Percentiles rank a stretch among this genome's conserved stretches.
Evolutionary conservation across 2,797 vertebrate species (phyloP).

Genomic region (Mus spretus): DNA sequence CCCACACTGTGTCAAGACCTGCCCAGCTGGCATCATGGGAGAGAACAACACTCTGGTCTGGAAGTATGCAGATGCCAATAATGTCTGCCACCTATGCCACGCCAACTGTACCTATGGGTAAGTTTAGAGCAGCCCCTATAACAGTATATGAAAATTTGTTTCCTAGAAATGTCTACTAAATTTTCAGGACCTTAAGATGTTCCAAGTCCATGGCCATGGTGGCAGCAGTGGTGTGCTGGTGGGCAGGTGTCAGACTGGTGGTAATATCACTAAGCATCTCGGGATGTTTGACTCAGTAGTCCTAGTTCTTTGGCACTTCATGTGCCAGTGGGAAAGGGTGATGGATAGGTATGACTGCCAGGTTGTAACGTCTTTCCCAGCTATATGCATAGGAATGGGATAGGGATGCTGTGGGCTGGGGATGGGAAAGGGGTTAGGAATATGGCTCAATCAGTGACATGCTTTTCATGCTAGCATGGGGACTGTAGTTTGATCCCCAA

Average conservation of each 20-base stretch:
- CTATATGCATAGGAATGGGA: not conserved
- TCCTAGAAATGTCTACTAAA: rapidly evolving
- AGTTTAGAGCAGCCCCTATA: constrained; percentile 68
- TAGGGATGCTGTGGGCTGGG: not conserved
- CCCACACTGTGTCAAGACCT: constrained; percentile 92
- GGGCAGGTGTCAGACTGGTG: rapidly evolving
- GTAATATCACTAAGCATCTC: not conserved
- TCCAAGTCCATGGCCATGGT: rapidly evolving
- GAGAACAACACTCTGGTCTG: constrained; percentile 91
- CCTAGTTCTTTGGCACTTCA: rapidly evolving
- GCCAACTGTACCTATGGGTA: constrained; percentile 94
- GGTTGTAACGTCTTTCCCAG: too few species aligned
- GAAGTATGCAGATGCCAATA: constrained; percentile 91
- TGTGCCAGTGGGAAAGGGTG: not conserved
- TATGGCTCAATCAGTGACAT: not conserved
- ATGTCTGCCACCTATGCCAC: constrained; percentile 93
- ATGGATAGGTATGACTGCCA: too few species aligned
- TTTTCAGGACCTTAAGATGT: not conserved
- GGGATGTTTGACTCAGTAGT: rapidly evolving
- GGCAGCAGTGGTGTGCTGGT: rapidly evolving
- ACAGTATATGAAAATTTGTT: not conserved
- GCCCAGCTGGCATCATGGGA: constrained; percentile 91
- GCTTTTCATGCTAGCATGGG: not conserved
- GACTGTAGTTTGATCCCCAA: not conserved
- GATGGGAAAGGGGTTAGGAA: not conserved